These are phyloP conservation scores for Chlamydotis undulata DNA, from an alignment of 2,113 vertebrate genomes.

Conservation along the genomic window DNA sequence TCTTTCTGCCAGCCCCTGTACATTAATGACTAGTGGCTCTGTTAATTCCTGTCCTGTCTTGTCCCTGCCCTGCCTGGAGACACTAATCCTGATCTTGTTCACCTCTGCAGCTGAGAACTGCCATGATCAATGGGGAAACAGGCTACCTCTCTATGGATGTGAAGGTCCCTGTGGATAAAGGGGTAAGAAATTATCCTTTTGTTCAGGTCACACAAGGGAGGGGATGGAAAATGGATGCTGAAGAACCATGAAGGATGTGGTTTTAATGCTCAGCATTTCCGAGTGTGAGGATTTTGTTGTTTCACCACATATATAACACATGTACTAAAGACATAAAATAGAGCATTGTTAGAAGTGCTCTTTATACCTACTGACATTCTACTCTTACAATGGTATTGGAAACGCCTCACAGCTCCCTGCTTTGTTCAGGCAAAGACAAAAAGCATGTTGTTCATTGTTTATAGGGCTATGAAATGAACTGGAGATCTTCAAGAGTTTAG, in stretches of 20 bases:
- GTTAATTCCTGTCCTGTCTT: background rate
- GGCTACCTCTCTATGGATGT: conserved; percentile 89
- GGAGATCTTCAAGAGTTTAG: background rate
- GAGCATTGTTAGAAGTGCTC: background rate
- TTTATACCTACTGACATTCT: background rate
- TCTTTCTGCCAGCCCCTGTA: background rate
- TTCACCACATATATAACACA: background rate
- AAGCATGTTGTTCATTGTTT: background rate
- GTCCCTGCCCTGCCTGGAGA: background rate
- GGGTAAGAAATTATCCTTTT: conserved; percentile 80
- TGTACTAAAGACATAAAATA: background rate
- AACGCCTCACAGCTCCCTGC: background rate
- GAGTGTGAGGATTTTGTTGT: background rate
- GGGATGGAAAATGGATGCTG: background rate
- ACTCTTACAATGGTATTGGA: background rate
- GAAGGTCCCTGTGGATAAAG: conserved; percentile 90
- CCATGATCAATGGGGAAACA: conserved; percentile 93
- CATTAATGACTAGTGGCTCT: background rate
- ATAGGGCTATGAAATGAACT: background rate
- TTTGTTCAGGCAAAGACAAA: background rate
- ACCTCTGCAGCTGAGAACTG: conserved; percentile 85
- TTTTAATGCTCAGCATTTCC: background rate
- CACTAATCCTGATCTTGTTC: conserved; percentile 33
- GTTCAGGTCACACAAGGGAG: background rate
- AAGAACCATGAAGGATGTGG: background rate